Percentiles rank a stretch among this genome's conserved stretches.
Conservation (phyloP, 2,113 vertebrate species). For the Ailuropoda melanoleuca region DNA sequence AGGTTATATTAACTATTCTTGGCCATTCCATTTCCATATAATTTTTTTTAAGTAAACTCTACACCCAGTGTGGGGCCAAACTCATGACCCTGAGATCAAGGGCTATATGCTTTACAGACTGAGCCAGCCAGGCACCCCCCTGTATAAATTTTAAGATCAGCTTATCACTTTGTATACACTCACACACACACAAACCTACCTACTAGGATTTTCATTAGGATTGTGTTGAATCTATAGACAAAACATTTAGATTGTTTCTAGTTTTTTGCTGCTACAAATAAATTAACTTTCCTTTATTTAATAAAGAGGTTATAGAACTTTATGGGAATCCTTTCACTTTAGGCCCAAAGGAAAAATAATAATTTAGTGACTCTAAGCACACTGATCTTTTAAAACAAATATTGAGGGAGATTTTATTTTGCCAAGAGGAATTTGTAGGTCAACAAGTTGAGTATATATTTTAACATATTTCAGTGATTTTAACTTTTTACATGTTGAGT, state of each 20-base stretch:
- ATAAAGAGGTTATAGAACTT: not conserved
- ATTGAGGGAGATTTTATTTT: conserved; percentile 3
- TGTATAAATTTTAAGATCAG: not conserved
- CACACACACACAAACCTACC: not conserved
- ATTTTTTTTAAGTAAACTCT: not conserved
- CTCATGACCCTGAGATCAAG: not conserved
- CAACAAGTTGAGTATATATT: not conserved
- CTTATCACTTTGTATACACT: not conserved
- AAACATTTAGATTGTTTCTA: not conserved
- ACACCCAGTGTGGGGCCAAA: not conserved
- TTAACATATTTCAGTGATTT: not conserved
- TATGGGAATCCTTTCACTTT: not conserved
- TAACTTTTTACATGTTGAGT: not conserved
- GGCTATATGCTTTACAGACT: not conserved
- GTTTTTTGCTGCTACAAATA: not conserved
- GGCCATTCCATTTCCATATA: not conserved
- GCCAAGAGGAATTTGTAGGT: not conserved
- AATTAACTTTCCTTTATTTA: not conserved
- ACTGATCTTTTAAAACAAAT: conserved; percentile 10
- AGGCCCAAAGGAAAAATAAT: not conserved
- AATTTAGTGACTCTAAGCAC: not conserved
- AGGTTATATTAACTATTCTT: not conserved
- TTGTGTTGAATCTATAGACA: not conserved
- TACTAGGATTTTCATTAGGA: not conserved
- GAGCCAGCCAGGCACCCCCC: not conserved